These are phyloP conservation scores for Sibirionetta formosa DNA, from an alignment of 2,797 vertebrate genomes.

Conservation along the genomic window DNA sequence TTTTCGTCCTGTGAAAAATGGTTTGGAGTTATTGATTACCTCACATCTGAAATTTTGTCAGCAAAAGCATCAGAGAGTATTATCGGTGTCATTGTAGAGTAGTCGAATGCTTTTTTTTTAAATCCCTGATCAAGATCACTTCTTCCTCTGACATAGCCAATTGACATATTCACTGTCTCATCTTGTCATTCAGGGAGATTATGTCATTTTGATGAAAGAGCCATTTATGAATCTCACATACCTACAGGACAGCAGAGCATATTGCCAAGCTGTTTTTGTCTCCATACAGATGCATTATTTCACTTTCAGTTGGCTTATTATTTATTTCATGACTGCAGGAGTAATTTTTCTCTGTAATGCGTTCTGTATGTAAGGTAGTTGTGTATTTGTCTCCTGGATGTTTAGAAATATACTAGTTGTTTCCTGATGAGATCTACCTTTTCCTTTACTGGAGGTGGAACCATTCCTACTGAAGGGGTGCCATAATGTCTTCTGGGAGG, in stretches of 20 bases:
- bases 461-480: background rate
- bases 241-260: background rate
- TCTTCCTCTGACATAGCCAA: slow-evolving; percentile 20
- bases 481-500: background rate
- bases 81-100: background rate
- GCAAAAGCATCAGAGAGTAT: background rate
- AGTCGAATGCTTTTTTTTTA: background rate
- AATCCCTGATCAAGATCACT: background rate
- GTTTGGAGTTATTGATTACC: background rate
- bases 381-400: background rate
- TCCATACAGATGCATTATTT: slow-evolving; percentile 21
- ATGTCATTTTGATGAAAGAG: slow-evolving; percentile 58
- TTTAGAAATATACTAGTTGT: background rate
- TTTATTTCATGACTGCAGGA: slow-evolving; percentile 27
- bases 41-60: background rate
- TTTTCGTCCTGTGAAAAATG: background rate
- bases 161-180: background rate
- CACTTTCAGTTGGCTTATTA: slow-evolving; percentile 13
- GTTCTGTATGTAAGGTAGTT: background rate
- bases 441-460: background rate
- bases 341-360: background rate
- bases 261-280: slow-evolving; percentile 40
- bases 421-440: background rate
- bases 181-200: slow-evolving; percentile 27
- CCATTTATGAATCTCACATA: slow-evolving; percentile 45